Percentiles rank a stretch among this genome's conserved stretches.
phyloP scores from a whole-genome alignment of 2,113 vertebrate species.

The Seriola quinqueradiata region DNA sequence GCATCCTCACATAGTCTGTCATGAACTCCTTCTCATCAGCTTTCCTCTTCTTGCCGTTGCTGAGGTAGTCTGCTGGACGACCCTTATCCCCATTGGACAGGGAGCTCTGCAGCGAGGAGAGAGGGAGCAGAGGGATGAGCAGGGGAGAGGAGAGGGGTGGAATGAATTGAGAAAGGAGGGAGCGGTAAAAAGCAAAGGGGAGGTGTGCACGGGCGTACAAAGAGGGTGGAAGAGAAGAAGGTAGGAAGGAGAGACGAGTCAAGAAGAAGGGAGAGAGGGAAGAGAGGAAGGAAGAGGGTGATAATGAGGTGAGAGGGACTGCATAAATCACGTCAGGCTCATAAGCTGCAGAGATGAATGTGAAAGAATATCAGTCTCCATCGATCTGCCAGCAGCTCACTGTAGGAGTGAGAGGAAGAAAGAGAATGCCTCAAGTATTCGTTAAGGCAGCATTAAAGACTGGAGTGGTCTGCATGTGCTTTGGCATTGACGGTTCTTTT shows the following conservation, averaged over 20 bases:
- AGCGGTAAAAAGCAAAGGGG: slow-evolving; percentile 47
- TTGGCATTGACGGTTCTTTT: background rate
- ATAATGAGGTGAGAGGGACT: slow-evolving; percentile 78
- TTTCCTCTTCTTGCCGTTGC: slow-evolving; percentile 94
- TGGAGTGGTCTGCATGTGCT: background rate
- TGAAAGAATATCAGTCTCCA: slow-evolving; percentile 66
- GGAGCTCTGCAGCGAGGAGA: slow-evolving; percentile 79
- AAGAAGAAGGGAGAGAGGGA: slow-evolving; percentile 25
- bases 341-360: slow-evolving; percentile 72
- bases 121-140: slow-evolving; percentile 30
- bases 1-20: slow-evolving; percentile 89
- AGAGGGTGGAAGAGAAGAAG: slow-evolving; percentile 21
- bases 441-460: slow-evolving; percentile 21
- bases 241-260: slow-evolving; percentile 13
- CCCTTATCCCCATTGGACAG: slow-evolving; percentile 90
- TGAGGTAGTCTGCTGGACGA: slow-evolving; percentile 91
- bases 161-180: slow-evolving; percentile 29
- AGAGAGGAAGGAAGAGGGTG: slow-evolving; percentile 60
- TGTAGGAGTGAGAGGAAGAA: slow-evolving; percentile 41
- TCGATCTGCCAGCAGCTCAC: slow-evolving; percentile 54
- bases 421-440: slow-evolving; percentile 44
- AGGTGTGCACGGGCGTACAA: slow-evolving; percentile 51
- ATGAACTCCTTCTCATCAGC: slow-evolving; percentile 93
- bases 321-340: slow-evolving; percentile 76
- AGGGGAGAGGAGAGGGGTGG: background rate